phyloP scores from a whole-genome alignment of 2,888 invertebrate species.

The Molorchus minor region DNA sequence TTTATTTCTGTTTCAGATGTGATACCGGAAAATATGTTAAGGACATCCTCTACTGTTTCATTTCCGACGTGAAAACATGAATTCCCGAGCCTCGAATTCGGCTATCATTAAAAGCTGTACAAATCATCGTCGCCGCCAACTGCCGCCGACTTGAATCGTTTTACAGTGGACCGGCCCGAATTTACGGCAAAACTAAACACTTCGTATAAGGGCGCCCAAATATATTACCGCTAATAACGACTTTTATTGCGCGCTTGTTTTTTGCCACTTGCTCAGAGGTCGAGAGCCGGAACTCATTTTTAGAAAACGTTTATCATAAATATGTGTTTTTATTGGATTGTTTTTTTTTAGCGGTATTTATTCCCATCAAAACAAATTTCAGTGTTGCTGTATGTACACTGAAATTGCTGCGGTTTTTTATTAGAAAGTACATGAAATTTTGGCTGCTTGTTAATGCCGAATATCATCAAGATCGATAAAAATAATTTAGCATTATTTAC shows the following conservation, averaged over 20 bases:
- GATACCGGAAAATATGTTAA: constrained; percentile 1
- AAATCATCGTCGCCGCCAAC: constrained; percentile 60
- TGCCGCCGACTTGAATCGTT: constrained; percentile 60
- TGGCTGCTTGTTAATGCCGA: too few relatives aligned
- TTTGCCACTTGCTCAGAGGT: constrained; percentile 40
- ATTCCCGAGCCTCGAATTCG: constrained; percentile 6
- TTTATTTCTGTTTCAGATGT: constrained; percentile 2
- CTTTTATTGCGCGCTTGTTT: constrained; percentile 49
- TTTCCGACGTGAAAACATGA: constrained; percentile 5
- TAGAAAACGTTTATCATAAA: constrained; percentile 32
- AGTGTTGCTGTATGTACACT: too few relatives aligned
- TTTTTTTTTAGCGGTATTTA: constrained; percentile 26
- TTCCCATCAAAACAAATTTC: constrained; percentile 24
- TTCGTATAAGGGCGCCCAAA: constrained; percentile 49
- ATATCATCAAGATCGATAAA: too few relatives aligned
- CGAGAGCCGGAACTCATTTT: constrained; percentile 36
- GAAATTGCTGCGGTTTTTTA: too few relatives aligned
- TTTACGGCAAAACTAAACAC: constrained; percentile 58
- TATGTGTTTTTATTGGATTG: constrained; percentile 30
- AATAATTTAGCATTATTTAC: too few relatives aligned
- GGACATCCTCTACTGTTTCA: neutral
- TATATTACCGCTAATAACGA: constrained; percentile 50
- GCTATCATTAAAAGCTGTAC: constrained; percentile 57
- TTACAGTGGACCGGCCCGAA: constrained; percentile 55
- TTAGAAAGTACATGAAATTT: too few relatives aligned